Evolutionary conservation across 2,113 vertebrate species (phyloP), one percentile per base, ranked within the genome.

Genomic region (Callipepla squamata): DNA sequence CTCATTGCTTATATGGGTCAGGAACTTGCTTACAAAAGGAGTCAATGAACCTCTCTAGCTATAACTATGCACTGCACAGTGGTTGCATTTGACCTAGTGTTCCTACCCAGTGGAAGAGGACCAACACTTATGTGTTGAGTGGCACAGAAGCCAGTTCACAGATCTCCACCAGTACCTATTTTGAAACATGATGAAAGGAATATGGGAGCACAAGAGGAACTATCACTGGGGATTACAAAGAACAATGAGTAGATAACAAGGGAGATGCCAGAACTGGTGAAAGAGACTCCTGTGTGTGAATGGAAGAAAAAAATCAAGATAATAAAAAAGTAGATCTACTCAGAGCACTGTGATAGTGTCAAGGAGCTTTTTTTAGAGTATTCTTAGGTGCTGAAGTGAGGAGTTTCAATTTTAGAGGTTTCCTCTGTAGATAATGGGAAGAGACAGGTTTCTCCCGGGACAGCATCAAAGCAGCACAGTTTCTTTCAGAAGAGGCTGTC

Each of bases 291-390:
- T 2, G 61, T 83, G 61, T 36, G n/a, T 38, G 47, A 89, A 90
- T 30, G 53, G 42, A 77, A 82, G 87, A 91, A 68, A 42, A 42
- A 92, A 85, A 89, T 45, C 16, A 70, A 63, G 94, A 85, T 81
- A 87, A 93, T 89, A 1, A 89, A 78, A 91, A 74, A 70, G 62
- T 62, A 83, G 38, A 68, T 36, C 16, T 75, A 34, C 30, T 65
- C 85, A 87, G 45, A 51, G n/a, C 38, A 67, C 47, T 48, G 40
- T 22, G n/a, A 34, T 78, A 76, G 30, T 38, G 48, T 6, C 75
- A 76, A 28, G 15, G 38, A 92, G 48, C 20, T 50, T 66, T 87
- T 76, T 85, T 57, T 70, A 32, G 36, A 66, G 53, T 48, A 61
- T 73, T 89, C 84, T 58, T 50, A 87, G 91, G 50, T 9, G 14